These are phyloP conservation scores for Nomia melanderi DNA, from an alignment of 1,140 invertebrate species.

Conservation along the genomic window DNA sequence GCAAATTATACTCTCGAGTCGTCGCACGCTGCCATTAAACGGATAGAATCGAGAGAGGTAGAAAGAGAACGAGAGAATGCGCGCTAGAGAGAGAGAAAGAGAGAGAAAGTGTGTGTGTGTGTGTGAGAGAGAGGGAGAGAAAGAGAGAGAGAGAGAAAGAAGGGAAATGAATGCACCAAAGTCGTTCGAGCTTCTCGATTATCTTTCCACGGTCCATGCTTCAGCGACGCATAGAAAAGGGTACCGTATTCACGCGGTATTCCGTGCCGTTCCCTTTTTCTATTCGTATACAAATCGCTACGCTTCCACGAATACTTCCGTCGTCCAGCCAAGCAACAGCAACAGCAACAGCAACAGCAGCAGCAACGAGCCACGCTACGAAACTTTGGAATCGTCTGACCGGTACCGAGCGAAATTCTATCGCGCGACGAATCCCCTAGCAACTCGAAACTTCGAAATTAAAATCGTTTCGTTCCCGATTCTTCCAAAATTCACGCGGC, in stretches of 20 bases:
- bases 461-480: no score
- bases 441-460: no score
- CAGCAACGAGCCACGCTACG: no score
- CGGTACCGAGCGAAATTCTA: no score
- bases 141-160: neutral
- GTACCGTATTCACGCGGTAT: constrained; percentile 29
- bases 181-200: constrained; percentile 55
- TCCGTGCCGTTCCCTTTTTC: constrained; percentile 21
- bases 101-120: neutral
- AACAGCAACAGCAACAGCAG: no score
- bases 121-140: neutral
- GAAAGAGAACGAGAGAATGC: neutral
- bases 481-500: no score
- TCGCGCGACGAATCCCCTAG: no score
- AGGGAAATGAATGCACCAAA: constrained; percentile 26
- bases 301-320: constrained; percentile 27
- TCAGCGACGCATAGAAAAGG: constrained; percentile 51
- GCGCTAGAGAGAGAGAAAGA: neutral
- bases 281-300: constrained; percentile 16
- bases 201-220: constrained; percentile 53
- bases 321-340: neutral
- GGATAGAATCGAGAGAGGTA: neutral
- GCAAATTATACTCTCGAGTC: constrained; percentile 18
- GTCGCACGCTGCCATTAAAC: constrained; percentile 42
- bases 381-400: neutral